Percentiles rank a stretch among this genome's conserved stretches.
Evolutionary conservation across 2,797 vertebrate genomes (phyloP).

Genomic region (Miichthys miiuy): DNA sequence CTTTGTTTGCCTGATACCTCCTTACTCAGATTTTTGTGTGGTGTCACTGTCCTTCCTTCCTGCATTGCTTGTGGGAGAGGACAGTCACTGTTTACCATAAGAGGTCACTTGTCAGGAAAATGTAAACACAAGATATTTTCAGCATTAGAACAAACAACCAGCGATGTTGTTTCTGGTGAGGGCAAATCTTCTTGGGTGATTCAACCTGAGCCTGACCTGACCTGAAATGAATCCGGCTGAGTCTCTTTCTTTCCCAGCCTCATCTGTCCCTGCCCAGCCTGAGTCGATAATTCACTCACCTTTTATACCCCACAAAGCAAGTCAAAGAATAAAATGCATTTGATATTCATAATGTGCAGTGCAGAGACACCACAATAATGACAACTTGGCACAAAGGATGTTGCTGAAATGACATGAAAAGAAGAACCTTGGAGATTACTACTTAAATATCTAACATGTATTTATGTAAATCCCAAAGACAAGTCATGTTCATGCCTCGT

Average conservation of each 20-base stretch:
- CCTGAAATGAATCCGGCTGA: neutral
- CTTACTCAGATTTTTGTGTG: neutral
- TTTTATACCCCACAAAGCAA: neutral
- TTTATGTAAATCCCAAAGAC: conserved; percentile 23
- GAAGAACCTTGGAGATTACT: neutral
- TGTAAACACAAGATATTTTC: conserved; percentile 27
- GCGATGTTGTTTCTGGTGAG: neutral
- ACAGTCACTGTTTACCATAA: conserved; percentile 36
- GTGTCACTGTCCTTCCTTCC: conserved; percentile 5
- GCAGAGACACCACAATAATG: neutral
- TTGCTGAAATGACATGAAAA: neutral
- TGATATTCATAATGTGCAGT: neutral
- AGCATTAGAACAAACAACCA: conserved; percentile 14
- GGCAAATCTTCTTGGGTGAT: neutral
- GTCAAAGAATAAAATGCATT: neutral
- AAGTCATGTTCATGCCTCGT: neutral
- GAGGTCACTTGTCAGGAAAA: conserved; percentile 53
- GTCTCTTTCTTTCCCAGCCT: neutral
- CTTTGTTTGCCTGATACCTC: conserved; percentile 16
- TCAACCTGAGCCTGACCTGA: neutral
- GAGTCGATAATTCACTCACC: neutral
- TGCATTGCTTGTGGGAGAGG: conserved; percentile 20
- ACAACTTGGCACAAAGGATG: neutral
- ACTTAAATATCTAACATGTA: neutral
- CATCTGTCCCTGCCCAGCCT: neutral